phyloP scores from a whole-genome alignment of 2,888 invertebrate genomes.

The Dusona sp. region DNA sequence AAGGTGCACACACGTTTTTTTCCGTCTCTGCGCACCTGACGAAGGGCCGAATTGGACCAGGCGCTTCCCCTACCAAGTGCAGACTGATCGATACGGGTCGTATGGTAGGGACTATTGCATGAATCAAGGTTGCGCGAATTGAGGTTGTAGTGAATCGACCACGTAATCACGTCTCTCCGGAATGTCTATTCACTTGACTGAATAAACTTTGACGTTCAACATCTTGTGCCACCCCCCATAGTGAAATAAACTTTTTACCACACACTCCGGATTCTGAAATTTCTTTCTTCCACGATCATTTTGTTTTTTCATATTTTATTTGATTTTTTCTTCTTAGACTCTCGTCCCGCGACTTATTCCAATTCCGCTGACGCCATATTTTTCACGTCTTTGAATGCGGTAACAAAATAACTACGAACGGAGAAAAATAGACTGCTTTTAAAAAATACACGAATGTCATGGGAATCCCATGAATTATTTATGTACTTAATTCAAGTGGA shows the following conservation, averaged over 20 bases:
- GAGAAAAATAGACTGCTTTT: not conserved
- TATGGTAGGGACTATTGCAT: too few relatives aligned
- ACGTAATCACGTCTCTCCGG: slow-evolving; percentile 22
- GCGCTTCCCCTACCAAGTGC: too few relatives aligned
- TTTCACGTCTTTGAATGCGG: not conserved
- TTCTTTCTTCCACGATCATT: slow-evolving; percentile 21
- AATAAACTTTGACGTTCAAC: slow-evolving; percentile 28
- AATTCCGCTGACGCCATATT: slow-evolving; percentile 35
- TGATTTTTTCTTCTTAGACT: slow-evolving; percentile 3
- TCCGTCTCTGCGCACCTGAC: too few relatives aligned
- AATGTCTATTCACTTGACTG: slow-evolving; percentile 7
- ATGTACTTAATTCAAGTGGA: not conserved
- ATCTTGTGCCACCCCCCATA: not conserved
- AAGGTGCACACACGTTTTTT: too few relatives aligned
- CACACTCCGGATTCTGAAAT: not conserved
- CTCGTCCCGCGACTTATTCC: not conserved
- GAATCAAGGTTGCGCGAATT: too few relatives aligned
- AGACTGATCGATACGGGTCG: too few relatives aligned
- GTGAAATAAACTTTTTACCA: not conserved
- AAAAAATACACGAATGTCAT: not conserved
- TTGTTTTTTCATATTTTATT: not conserved
- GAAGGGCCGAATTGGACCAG: too few relatives aligned
- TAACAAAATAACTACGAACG: not conserved
- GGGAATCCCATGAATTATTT: not conserved
- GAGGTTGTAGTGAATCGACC: too few relatives aligned